Evolutionary conservation across 2,113 vertebrate species (phyloP).

Genomic region (Taxidea taxus): DNA sequence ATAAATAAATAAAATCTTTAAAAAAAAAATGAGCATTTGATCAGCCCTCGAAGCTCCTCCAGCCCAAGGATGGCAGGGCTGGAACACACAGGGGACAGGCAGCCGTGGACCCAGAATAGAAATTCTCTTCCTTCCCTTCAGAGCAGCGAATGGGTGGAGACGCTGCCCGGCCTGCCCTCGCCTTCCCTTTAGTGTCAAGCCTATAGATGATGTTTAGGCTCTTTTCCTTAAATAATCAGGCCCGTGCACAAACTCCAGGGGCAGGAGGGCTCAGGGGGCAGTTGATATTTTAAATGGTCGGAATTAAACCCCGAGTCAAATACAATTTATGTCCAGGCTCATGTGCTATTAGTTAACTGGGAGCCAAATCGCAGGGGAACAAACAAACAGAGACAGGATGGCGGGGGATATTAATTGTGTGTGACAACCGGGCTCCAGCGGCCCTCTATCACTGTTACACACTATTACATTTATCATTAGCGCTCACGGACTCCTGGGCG

Average conservation of each 20-base stretch:
- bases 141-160: neutral
- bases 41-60: constrained; percentile 66
- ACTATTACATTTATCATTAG: constrained; percentile 86
- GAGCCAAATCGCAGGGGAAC: constrained; percentile 76
- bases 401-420: constrained; percentile 86
- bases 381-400: constrained; percentile 82
- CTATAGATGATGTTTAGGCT: constrained; percentile 59
- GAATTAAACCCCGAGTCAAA: constrained; percentile 88
- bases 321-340: constrained; percentile 84
- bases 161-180: neutral
- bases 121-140: constrained; percentile 70
- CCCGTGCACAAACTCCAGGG: constrained; percentile 78
- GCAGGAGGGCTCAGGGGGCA: constrained; percentile 76
- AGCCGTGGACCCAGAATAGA: constrained; percentile 3
- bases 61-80: constrained; percentile 43
- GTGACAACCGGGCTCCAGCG: constrained; percentile 84
- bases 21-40: constrained; percentile 73
- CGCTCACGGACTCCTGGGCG: constrained; percentile 75
- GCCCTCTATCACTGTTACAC: constrained; percentile 90
- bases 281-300: constrained; percentile 82
- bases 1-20: too few species aligned
- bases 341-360: constrained; percentile 88
- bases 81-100: constrained; percentile 44
- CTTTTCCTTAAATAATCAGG: constrained; percentile 59
- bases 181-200: constrained; percentile 67